phyloP scores from a whole-genome alignment of 30 jellyfish, hydroid and myxozoan genomes.

The Aurelia sp. region DNA sequence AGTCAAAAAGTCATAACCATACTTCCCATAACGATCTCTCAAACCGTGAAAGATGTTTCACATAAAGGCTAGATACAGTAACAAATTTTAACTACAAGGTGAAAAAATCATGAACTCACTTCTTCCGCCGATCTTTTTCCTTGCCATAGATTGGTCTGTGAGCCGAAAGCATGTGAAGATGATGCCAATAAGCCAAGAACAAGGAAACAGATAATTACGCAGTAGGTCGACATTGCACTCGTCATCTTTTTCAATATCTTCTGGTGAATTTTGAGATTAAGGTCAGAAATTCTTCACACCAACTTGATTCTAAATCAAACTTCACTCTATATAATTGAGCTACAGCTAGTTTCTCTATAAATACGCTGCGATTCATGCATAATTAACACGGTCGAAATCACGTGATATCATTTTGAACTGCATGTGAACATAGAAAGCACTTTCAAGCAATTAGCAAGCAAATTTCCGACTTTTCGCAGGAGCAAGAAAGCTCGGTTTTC shows the following conservation, averaged over 20 bases:
- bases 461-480: constrained; percentile 49
- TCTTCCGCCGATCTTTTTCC: constrained; percentile 46
- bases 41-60: too few species aligned
- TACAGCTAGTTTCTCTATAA: background rate
- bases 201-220: constrained; percentile 7
- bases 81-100: too few species aligned
- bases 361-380: constrained; percentile 21
- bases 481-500: background rate
- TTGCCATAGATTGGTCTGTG: constrained; percentile 69
- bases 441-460: constrained; percentile 38
- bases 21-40: too few species aligned
- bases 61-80: too few species aligned
- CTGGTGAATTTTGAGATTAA: too few species aligned
- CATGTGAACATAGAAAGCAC: constrained; percentile 17
- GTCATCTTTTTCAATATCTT: too few species aligned
- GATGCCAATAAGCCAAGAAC: constrained; percentile 27
- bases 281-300: too few species aligned
- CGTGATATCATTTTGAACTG: constrained; percentile 20
- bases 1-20: too few species aligned
- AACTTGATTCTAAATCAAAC: too few species aligned
- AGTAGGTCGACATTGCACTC: too few species aligned
- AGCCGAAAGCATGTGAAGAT: constrained; percentile 17
- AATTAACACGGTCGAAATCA: background rate
- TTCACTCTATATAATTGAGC: too few species aligned
- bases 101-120: background rate